These are phyloP conservation scores for Melipona beecheii DNA, from an alignment of 2,888 invertebrate genomes.

Conservation along the genomic window DNA sequence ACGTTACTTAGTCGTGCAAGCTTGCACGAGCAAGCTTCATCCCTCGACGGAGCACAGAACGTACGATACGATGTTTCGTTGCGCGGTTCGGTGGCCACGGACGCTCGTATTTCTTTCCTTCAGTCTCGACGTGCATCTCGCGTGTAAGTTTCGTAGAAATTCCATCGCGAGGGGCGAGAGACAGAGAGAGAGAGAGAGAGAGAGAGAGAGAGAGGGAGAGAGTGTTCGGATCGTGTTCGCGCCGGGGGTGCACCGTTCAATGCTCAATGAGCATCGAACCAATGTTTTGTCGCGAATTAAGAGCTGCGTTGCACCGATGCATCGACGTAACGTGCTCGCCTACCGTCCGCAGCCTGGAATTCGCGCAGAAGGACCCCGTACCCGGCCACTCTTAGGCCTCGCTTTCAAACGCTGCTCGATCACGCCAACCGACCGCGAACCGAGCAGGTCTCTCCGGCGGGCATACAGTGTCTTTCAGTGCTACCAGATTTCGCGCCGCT, in stretches of 20 bases:
- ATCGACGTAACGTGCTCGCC: neutral
- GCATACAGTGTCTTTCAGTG: constrained; percentile 25
- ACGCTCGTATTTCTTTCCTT: neutral
- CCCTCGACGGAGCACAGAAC: constrained; percentile 7
- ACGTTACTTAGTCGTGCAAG: constrained; percentile 24
- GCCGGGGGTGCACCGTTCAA: constrained; percentile 69
- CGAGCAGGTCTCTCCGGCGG: constrained; percentile 1
- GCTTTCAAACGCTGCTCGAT: constrained; percentile 59
- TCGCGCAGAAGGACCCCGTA: constrained; percentile 43
- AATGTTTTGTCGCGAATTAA: constrained; percentile 80
- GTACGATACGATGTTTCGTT: neutral
- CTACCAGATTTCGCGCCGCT: constrained; percentile 1
- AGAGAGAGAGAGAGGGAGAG: constrained; percentile 56
- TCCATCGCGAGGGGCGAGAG: constrained; percentile 7
- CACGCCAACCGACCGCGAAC: constrained; percentile 63
- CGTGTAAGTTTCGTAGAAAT: constrained; percentile 27
- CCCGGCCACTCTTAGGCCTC: constrained; percentile 1
- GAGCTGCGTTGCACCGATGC: constrained; percentile 56
- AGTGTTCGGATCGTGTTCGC: constrained; percentile 73
- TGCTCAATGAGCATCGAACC: constrained; percentile 71
- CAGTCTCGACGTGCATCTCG: constrained; percentile 5
- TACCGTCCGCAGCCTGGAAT: constrained; percentile 44
- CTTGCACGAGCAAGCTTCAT: no score
- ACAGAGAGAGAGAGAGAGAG: constrained; percentile 50
- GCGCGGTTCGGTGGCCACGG: neutral